phyloP scores from a whole-genome alignment of 2,797 vertebrate species.

The Falco naumanni region DNA sequence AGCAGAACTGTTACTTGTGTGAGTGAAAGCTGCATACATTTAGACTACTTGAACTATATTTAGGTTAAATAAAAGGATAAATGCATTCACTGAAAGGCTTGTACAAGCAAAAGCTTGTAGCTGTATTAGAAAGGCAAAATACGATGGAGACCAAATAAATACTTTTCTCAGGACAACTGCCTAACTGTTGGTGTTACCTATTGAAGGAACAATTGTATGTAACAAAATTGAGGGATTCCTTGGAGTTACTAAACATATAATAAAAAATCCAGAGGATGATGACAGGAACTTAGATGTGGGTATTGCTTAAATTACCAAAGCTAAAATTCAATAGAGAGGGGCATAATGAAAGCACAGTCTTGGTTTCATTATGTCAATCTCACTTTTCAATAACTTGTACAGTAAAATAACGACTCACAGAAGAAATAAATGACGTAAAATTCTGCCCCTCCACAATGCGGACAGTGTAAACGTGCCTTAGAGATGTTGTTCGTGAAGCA shows the following conservation, averaged over 20 bases:
- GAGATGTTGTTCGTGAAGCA: neutral
- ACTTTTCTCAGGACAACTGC: neutral
- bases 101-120: neutral
- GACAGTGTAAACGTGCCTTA: neutral
- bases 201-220: neutral
- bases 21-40: neutral
- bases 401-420: neutral
- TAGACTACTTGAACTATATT: neutral
- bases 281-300: neutral
- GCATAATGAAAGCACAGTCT: neutral
- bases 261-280: neutral
- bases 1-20: neutral
- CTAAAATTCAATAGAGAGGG: neutral
- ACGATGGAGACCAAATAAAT: neutral
- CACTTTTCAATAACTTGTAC: neutral
- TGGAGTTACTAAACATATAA: neutral
- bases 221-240: neutral
- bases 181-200: neutral
- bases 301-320: neutral
- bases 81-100: neutral
- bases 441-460: neutral
- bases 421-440: neutral
- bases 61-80: neutral
- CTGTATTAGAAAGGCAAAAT: neutral
- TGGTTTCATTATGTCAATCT: neutral